Conservation (phyloP, 2,113 vertebrate genomes). For the Gobius niger region DNA sequence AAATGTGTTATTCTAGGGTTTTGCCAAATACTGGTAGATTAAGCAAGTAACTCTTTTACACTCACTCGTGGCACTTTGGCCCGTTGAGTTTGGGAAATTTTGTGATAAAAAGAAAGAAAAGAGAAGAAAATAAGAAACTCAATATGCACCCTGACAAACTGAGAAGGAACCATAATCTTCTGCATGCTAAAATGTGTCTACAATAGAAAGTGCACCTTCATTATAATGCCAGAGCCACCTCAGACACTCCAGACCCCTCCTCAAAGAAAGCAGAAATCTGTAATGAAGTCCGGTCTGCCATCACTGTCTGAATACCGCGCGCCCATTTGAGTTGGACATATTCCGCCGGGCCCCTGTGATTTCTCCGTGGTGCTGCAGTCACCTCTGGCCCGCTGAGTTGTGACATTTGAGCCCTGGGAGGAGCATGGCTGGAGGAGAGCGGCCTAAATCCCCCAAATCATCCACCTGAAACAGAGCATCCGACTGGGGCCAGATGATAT, state of each 20-base stretch:
- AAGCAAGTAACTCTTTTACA: too few species aligned
- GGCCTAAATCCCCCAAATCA: slow-evolving; percentile 23
- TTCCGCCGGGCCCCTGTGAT: slow-evolving; percentile 60
- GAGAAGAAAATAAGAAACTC: not conserved
- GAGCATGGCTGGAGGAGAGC: slow-evolving; percentile 33
- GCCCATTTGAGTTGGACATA: slow-evolving; percentile 63
- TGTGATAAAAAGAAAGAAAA: not conserved
- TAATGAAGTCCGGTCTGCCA: slow-evolving; percentile 53
- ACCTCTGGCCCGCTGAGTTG: slow-evolving; percentile 47
- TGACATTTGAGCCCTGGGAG: slow-evolving; percentile 62
- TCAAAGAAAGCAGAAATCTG: slow-evolving; percentile 33
- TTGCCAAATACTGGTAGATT: too few species aligned
- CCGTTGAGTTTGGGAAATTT: too few species aligned
- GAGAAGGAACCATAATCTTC: not conserved
- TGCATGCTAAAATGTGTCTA: slow-evolving; percentile 33
- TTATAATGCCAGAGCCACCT: slow-evolving; percentile 33
- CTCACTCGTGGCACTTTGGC: too few species aligned
- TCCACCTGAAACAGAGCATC: slow-evolving; percentile 2
- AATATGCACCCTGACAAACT: not conserved
- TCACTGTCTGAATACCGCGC: slow-evolving; percentile 50
- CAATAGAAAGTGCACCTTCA: slow-evolving; percentile 42
- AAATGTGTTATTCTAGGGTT: too few species aligned
- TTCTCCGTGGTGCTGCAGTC: slow-evolving; percentile 52
- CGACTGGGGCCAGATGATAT: slow-evolving; percentile 9
- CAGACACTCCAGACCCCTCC: slow-evolving; percentile 39